Percentiles rank a stretch among this genome's conserved stretches.
phyloP scores from a whole-genome alignment of 2,797 vertebrate species.

The Gadopsis marmoratus region DNA sequence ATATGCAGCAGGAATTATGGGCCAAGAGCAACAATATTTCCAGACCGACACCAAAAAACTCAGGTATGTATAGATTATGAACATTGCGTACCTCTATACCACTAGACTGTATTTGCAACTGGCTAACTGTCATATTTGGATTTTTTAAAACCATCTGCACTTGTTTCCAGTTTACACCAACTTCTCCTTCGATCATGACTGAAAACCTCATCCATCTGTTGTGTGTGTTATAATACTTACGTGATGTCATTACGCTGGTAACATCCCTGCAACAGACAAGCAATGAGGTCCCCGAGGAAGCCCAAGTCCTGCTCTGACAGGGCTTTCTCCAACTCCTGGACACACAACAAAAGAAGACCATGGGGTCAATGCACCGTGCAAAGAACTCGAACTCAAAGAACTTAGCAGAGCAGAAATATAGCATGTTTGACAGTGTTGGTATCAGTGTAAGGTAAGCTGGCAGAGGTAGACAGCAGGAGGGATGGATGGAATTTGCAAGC shows the following conservation, averaged over 20 bases:
- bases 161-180: background rate
- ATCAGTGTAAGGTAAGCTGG: constrained; percentile 33
- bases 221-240: constrained; percentile 84
- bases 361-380: constrained; percentile 8
- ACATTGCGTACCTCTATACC: background rate
- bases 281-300: constrained; percentile 94
- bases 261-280: constrained; percentile 96
- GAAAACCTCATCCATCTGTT: background rate
- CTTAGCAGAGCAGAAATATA: background rate
- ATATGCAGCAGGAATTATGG: background rate
- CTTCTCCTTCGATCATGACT: background rate
- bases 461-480: constrained; percentile 31
- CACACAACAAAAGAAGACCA: constrained; percentile 32
- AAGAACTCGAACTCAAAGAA: background rate
- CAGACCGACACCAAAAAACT: background rate
- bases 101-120: background rate
- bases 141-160: background rate
- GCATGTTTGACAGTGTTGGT: background rate
- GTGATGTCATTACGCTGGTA: constrained; percentile 98
- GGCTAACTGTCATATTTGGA: background rate
- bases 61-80: background rate
- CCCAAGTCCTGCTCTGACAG: constrained; percentile 92
- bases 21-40: background rate
- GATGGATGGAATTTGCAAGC: constrained; percentile 45
- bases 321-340: constrained; percentile 96